These are phyloP conservation scores for Umimayanthus chanpuru DNA, from an alignment of 92 coral and sea anemone species.

Conservation along the genomic window DNA sequence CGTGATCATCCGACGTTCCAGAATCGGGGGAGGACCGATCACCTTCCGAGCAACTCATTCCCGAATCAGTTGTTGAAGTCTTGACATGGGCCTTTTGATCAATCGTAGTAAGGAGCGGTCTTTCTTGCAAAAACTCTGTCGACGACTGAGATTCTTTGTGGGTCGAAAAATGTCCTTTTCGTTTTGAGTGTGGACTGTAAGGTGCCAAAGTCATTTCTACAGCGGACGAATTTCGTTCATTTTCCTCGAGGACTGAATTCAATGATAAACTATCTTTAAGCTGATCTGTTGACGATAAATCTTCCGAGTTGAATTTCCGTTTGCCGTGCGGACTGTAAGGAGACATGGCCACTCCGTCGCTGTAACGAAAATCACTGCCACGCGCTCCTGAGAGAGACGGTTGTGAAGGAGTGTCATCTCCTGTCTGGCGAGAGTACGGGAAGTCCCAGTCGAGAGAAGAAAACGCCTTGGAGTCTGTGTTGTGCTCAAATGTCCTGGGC, in stretches of 20 bases:
- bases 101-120: neutral
- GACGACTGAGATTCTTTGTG: neutral
- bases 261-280: conserved; percentile 17
- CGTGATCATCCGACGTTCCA: conserved; percentile 14
- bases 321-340: conserved; percentile 18
- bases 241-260: conserved; percentile 13
- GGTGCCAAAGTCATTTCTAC: neutral
- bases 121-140: neutral
- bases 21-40: conserved; percentile 15
- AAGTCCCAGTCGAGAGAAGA: conserved; percentile 78
- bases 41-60: neutral
- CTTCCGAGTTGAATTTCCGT: conserved; percentile 12
- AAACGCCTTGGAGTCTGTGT: conserved; percentile 51
- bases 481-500: conserved; percentile 79
- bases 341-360: conserved; percentile 2
- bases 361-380: neutral
- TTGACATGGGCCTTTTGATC: neutral
- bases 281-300: neutral
- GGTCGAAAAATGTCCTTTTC: neutral
- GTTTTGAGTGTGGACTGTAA: conserved; percentile 1
- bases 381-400: conserved; percentile 8
- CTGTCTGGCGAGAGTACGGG: conserved; percentile 33
- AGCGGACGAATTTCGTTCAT: neutral
- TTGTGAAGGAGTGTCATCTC: neutral
- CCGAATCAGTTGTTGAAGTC: conserved; percentile 13